Evolutionary conservation across 2,797 vertebrate species (phyloP).

Genomic region (Aulostomus chinensis): DNA sequence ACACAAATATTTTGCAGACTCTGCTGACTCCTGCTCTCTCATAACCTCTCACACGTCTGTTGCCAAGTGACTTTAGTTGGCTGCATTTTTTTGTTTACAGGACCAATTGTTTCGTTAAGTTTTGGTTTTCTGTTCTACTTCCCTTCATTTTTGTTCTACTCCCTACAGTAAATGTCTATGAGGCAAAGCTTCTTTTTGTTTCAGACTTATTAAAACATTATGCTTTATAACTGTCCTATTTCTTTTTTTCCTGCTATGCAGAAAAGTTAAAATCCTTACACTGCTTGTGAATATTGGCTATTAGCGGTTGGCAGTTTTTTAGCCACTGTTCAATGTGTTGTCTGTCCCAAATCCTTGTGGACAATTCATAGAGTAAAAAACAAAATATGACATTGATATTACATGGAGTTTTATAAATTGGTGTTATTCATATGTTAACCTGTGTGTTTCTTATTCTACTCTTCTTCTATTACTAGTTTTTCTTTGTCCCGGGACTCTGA

Average conservation of each 20-base stretch:
- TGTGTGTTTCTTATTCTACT: constrained; percentile 87
- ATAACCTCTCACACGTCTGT: constrained; percentile 77
- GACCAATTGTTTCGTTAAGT: constrained; percentile 73
- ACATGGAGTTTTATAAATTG: constrained; percentile 15
- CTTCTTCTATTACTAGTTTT: constrained; percentile 95
- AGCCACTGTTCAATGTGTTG: constrained; percentile 73
- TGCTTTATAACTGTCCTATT: constrained; percentile 78
- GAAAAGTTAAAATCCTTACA: constrained; percentile 69
- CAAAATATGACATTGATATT: constrained; percentile 54
- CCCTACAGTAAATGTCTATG: constrained; percentile 75
- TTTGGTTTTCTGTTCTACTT: constrained; percentile 69
- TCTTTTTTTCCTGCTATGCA: constrained; percentile 75
- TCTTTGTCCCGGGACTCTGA: constrained; percentile 99
- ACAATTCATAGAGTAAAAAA: constrained; percentile 74
- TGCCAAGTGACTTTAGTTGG: constrained; percentile 78
- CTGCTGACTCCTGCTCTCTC: constrained; percentile 78
- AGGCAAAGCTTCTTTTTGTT: constrained; percentile 78
- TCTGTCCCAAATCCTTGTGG: constrained; percentile 72
- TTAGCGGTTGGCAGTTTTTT: constrained; percentile 73
- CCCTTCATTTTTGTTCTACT: constrained; percentile 74
- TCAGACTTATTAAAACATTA: constrained; percentile 62
- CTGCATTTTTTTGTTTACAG: constrained; percentile 80
- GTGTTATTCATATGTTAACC: constrained; percentile 67
- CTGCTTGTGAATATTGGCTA: constrained; percentile 76
- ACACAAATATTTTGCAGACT: constrained; percentile 67